These are phyloP conservation scores for Larimichthys crocea DNA, from an alignment of 2,113 vertebrate species.

Conservation along the genomic window DNA sequence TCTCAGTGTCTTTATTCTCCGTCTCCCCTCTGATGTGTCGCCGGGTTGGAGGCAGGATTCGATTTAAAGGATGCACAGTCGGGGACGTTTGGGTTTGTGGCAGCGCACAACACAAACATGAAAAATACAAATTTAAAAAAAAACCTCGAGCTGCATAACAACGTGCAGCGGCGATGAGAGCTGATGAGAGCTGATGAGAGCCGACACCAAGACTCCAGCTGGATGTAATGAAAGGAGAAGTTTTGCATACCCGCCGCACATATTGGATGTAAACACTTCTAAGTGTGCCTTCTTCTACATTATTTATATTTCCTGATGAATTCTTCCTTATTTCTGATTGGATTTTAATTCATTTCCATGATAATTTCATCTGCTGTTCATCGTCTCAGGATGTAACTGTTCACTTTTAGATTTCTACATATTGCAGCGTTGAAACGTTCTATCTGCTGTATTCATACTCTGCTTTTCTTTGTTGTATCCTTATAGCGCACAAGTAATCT, in stretches of 20 bases:
- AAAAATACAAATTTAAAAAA: constrained; percentile 21
- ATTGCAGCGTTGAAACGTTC: not conserved
- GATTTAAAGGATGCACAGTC: constrained; percentile 14
- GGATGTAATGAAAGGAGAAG: not conserved
- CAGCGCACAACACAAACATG: not conserved
- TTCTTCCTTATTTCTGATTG: not conserved
- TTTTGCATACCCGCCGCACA: not conserved
- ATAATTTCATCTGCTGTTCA: not conserved
- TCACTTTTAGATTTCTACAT: not conserved
- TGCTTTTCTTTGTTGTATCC: not conserved
- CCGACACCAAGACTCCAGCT: constrained; percentile 12
- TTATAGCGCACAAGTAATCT: not conserved
- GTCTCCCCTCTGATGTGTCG: not conserved
- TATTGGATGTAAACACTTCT: not conserved
- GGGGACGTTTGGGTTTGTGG: not conserved
- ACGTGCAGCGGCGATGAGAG: not conserved
- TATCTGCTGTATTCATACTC: not conserved
- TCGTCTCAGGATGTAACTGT: not conserved
- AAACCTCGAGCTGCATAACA: not conserved
- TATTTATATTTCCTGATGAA: not conserved
- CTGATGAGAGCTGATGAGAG: constrained; percentile 20
- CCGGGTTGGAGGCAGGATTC: constrained; percentile 2
- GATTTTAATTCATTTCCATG: not conserved
- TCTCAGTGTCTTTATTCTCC: not conserved
- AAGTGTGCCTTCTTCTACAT: not conserved